Conservation (phyloP, 2,797 vertebrate genomes). For the Balearica regulorum region DNA sequence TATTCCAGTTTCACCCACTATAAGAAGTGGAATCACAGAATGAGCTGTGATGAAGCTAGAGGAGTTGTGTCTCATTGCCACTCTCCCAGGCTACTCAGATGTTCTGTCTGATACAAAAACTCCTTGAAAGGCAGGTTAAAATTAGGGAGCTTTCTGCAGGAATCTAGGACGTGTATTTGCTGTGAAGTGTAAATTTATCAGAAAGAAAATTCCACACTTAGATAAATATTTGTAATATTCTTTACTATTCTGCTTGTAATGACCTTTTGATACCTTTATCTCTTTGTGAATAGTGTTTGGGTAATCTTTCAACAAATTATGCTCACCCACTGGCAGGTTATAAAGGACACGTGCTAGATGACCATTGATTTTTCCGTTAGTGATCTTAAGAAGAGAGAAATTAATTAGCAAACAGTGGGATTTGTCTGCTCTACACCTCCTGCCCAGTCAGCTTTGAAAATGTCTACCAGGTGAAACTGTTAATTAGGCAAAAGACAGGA, state of each 20-base stretch:
- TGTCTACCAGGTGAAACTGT: slow-evolving; percentile 6
- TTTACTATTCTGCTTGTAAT: background rate
- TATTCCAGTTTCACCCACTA: background rate
- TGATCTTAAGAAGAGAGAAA: slow-evolving; percentile 13
- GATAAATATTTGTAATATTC: background rate
- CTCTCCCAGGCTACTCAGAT: background rate
- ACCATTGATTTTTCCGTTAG: slow-evolving; percentile 28
- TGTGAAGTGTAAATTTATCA: background rate
- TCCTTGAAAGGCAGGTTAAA: background rate
- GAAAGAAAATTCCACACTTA: background rate
- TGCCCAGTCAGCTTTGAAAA: slow-evolving; percentile 37
- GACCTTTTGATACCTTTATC: background rate
- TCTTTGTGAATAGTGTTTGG: background rate
- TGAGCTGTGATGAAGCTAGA: background rate
- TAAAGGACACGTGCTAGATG: background rate
- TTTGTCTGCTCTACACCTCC: background rate
- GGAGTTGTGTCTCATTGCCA: background rate
- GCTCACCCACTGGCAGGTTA: background rate
- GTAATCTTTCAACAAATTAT: slow-evolving; percentile 23
- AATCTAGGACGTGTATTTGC: background rate
- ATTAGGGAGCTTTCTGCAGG: background rate
- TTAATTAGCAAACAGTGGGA: slow-evolving; percentile 40
- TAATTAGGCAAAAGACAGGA: slow-evolving; percentile 20
- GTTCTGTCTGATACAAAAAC: background rate
- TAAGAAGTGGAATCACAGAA: background rate